Conservation (phyloP, 2,888 invertebrate species). For the Sarcophaga caerulescens region DNA sequence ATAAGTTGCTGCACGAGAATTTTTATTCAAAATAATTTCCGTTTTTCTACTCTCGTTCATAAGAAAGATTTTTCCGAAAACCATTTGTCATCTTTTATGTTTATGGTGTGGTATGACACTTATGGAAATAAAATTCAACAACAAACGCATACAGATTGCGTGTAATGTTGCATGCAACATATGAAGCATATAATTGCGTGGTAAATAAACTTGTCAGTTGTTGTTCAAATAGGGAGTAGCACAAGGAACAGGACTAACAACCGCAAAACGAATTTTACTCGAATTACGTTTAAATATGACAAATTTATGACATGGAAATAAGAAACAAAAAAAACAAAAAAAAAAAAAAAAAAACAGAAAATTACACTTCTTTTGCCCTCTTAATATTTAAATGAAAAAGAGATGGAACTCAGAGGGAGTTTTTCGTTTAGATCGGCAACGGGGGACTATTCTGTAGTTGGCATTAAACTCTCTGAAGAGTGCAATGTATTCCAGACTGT, state of each 20-base stretch:
- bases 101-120: constrained; percentile 30
- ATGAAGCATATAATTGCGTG: constrained; percentile 56
- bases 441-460: no score
- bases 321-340: not conserved
- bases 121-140: not conserved
- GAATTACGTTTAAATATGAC: constrained; percentile 42
- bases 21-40: constrained; percentile 59
- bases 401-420: no score
- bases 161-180: constrained; percentile 61
- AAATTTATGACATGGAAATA: constrained; percentile 49
- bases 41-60: not conserved
- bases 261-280: constrained; percentile 32
- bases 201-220: constrained; percentile 54
- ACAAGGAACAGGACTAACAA: constrained; percentile 25
- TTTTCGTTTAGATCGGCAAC: no score
- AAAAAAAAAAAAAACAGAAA: no score
- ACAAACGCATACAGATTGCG: constrained; percentile 20
- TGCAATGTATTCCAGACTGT: no score
- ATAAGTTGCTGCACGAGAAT: not conserved
- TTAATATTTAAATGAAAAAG: not conserved
- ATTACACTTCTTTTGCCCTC: not conserved
- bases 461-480: no score
- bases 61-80: constrained; percentile 49
- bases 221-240: not conserved
- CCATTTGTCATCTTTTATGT: constrained; percentile 65